Conservation (phyloP, 2,888 invertebrate species). For the Idaea aversata region DNA sequence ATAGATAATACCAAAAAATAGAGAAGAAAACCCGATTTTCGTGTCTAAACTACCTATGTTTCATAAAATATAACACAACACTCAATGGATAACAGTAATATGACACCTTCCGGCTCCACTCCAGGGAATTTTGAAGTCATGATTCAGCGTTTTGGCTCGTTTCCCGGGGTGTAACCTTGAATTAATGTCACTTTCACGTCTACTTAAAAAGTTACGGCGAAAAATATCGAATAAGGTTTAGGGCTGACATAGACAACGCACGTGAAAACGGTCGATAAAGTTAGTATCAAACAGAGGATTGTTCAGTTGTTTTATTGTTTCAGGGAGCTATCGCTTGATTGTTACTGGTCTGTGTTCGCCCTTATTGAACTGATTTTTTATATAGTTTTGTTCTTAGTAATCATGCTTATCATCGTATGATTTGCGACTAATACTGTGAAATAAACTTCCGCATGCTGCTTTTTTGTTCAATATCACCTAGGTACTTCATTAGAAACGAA, state of each 20-base stretch:
- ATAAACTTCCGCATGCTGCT: no score
- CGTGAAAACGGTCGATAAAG: background rate
- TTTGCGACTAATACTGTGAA: no score
- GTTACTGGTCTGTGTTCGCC: no score
- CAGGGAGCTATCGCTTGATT: no score
- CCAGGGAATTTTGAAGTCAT: background rate
- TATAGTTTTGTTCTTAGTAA: no score
- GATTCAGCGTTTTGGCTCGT: constrained; percentile 1
- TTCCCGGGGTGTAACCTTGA: constrained; percentile 1
- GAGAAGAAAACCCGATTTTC: background rate
- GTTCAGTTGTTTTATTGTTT: background rate
- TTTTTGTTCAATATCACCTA: no score
- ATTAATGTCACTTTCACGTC: constrained; percentile 1
- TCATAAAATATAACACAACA: background rate
- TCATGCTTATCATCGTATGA: no score
- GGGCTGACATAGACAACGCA: background rate
- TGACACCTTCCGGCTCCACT: background rate
- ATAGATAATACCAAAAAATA: background rate
- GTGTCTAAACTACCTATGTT: background rate
- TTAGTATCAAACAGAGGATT: background rate
- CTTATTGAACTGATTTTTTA: no score
- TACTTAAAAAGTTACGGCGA: constrained; percentile 1
- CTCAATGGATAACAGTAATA: background rate
- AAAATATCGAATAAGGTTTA: background rate
- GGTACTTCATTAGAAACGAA: no score